Percentiles rank a stretch among this genome's conserved stretches.
Evolutionary conservation across 2,797 vertebrate species (phyloP).

Genomic region (Enteromius mattozi): DNA sequence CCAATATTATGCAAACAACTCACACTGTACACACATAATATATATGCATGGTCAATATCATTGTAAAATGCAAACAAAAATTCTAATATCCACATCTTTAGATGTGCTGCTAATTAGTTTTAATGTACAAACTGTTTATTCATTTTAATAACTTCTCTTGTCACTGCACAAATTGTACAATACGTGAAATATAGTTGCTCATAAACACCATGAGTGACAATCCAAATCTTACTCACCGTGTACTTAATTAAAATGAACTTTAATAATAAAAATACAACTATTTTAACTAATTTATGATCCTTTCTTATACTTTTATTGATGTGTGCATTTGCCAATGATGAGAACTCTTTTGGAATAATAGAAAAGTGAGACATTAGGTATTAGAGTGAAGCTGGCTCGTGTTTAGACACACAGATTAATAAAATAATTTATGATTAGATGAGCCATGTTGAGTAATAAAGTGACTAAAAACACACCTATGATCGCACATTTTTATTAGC

Average conservation of each 20-base stretch:
- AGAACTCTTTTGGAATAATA: not conserved
- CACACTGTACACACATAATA: too few relatives aligned
- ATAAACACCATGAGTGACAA: not conserved
- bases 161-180: not conserved
- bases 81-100: not conserved
- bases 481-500: not conserved
- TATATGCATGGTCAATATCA: not conserved
- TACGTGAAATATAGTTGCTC: not conserved
- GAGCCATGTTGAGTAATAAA: not conserved
- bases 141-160: not conserved
- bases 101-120: not conserved
- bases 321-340: not conserved
- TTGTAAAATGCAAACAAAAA: constrained; percentile 13
- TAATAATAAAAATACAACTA: not conserved
- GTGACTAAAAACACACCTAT: not conserved
- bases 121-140: not conserved
- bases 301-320: not conserved
- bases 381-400: not conserved
- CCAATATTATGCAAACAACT: not conserved
- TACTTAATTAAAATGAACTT: not conserved
- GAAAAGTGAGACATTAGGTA: not conserved
- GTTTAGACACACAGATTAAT: not conserved
- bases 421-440: not conserved
- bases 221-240: not conserved
- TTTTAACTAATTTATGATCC: not conserved